phyloP scores from a whole-genome alignment of 2,888 invertebrate genomes.

The Dorcus parallelipipedus region DNA sequence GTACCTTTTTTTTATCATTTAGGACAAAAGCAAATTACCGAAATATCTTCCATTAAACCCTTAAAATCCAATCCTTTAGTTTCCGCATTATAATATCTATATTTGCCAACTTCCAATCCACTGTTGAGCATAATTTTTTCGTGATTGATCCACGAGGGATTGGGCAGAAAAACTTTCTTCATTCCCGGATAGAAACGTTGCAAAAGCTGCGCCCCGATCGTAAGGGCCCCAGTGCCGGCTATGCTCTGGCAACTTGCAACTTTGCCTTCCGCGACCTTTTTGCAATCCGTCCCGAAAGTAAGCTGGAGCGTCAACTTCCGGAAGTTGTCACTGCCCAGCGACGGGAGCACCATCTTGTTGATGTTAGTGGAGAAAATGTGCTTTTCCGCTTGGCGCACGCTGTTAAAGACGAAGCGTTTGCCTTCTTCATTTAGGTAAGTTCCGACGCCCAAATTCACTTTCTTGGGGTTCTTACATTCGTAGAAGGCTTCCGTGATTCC shows the following conservation, averaged over 20 bases:
- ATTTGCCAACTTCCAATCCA: slow-evolving; percentile 59
- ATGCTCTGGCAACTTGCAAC: slow-evolving; percentile 50
- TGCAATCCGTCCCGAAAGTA: slow-evolving; percentile 57
- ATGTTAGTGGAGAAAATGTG: slow-evolving; percentile 44
- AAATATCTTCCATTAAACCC: slow-evolving; percentile 61
- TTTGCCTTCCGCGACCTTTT: slow-evolving; percentile 48
- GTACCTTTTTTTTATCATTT: too few relatives aligned
- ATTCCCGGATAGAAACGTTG: slow-evolving; percentile 52
- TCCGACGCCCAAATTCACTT: slow-evolving; percentile 63
- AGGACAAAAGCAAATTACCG: background rate
- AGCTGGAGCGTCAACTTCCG: slow-evolving; percentile 46
- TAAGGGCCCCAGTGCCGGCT: slow-evolving; percentile 65
- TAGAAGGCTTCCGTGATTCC: slow-evolving; percentile 67
- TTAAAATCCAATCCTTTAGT: slow-evolving; percentile 65
- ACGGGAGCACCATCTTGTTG: slow-evolving; percentile 64
- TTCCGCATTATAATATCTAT: slow-evolving; percentile 64
- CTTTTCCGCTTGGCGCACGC: slow-evolving; percentile 60
- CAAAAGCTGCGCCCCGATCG: slow-evolving; percentile 61
- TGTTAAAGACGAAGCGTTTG: slow-evolving; percentile 62
- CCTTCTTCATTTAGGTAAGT: slow-evolving; percentile 68
- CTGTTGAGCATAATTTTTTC: slow-evolving; percentile 61
- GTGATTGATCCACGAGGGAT: slow-evolving; percentile 70
- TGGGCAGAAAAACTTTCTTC: slow-evolving; percentile 60
- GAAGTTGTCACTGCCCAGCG: slow-evolving; percentile 54
- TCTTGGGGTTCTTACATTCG: slow-evolving; percentile 61